phyloP scores from a whole-genome alignment of 2,888 invertebrate species.

The Cantharis rustica region DNA sequence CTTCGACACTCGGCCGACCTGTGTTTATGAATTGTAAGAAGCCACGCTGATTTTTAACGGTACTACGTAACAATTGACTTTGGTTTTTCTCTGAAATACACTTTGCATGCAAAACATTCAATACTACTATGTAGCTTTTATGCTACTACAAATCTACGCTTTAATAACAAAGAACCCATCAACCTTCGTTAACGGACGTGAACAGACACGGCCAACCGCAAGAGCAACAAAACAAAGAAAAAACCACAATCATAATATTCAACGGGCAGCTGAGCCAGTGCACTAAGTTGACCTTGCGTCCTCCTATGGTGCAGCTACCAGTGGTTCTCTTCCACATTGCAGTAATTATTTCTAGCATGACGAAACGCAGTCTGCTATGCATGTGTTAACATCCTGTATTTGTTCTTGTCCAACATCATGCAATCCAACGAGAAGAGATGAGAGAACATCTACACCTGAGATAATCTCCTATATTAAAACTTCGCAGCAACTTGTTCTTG shows the following conservation, averaged over 20 bases:
- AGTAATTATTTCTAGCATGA: conserved; percentile 29
- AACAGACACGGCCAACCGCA: neutral
- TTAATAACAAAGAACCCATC: conserved; percentile 1
- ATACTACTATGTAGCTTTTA: neutral
- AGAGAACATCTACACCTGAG: neutral
- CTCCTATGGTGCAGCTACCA: conserved; percentile 21
- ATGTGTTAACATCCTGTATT: conserved; percentile 26
- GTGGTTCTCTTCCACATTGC: conserved; percentile 24
- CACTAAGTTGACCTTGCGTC: conserved; percentile 28
- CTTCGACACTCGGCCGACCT: neutral
- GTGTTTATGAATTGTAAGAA: neutral
- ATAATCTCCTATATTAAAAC: neutral
- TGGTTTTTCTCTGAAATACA: neutral
- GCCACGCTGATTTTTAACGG: neutral
- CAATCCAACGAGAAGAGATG: neutral
- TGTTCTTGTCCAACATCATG: conserved; percentile 6
- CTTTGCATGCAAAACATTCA: neutral
- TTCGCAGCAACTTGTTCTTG: neutral
- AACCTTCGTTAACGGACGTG: conserved; percentile 1
- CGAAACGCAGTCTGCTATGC: conserved; percentile 26
- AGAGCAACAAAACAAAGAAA: conserved; percentile 7
- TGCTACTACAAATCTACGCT: neutral
- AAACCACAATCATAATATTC: conserved; percentile 23
- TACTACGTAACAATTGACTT: neutral
- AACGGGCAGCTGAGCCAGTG: conserved; percentile 26